These are phyloP conservation scores for Bombus picipes DNA, from an alignment of 1,140 invertebrate species.

Conservation along the genomic window DNA sequence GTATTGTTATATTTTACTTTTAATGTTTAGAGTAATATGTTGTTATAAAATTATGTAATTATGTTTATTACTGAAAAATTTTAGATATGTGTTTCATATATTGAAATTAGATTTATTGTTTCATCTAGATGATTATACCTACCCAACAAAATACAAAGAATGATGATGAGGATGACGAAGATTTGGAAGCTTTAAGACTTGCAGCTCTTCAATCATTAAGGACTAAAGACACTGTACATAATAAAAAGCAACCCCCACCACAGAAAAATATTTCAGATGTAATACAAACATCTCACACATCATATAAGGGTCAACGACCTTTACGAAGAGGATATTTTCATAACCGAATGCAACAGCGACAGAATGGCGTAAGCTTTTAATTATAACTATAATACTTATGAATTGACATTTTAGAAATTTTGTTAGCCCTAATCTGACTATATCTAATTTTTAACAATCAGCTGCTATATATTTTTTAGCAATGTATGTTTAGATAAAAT, in stretches of 20 bases:
- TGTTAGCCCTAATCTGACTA: not conserved
- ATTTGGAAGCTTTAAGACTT: constrained; percentile 78
- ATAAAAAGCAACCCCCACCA: constrained; percentile 42
- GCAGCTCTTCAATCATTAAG: constrained; percentile 78
- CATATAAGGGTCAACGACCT: constrained; percentile 62
- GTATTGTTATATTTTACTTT: not conserved
- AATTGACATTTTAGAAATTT: not conserved
- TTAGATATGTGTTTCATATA: not conserved
- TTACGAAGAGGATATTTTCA: constrained; percentile 62
- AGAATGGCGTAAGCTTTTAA: constrained; percentile 70
- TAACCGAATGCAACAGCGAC: constrained; percentile 62
- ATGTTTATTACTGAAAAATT: not conserved
- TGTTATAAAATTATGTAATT: not conserved
- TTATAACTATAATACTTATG: not conserved
- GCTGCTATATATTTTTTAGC: not conserved
- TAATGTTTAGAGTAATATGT: not conserved
- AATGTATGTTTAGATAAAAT: not conserved
- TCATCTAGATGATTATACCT: constrained; percentile 63
- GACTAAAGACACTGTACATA: constrained; percentile 62
- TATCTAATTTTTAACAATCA: not conserved
- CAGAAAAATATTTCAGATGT: constrained; percentile 49
- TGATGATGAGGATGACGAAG: constrained; percentile 80
- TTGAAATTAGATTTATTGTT: constrained; percentile 5
- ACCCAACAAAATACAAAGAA: constrained; percentile 63
- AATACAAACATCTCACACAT: constrained; percentile 53